Evolutionary conservation across 2,797 vertebrate species (phyloP), one percentile per base, ranked within the genome.

Genomic region (Melanotaenia parkinsoni): DNA sequence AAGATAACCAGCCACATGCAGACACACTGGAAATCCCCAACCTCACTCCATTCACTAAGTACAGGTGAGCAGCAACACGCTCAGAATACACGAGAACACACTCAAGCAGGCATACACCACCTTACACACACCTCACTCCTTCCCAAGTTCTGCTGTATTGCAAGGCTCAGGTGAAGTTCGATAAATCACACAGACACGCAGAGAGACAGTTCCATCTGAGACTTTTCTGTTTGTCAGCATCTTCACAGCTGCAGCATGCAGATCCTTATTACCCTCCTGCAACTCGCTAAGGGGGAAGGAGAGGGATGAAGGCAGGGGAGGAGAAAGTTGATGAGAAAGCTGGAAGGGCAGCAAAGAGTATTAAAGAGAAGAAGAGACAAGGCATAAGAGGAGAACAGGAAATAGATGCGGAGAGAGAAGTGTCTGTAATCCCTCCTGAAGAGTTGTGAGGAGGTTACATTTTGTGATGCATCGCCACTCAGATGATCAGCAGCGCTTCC

Each of bases 41-140:
- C 91, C 96, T 99, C 82, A 96, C 88, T 0, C 98, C 98, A 0
- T 98, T 98, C 81, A 98, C 96, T 50, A 93, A 96, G 85, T 99
- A 99, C 95, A 97, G 98, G 98, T 99, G 89, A 95, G 83, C 67
- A 26, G 14, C 71, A 73, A 80, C 66, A 32, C 54, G 54, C 68
- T 50, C 57, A 35, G 28, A 30, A 51, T 10, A 0, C 1, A 58
- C 32, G 33, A 10, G 43, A 33, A 58, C 67, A 18, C 3, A 32
- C 30, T 20, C 30, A 33, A 37, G 22, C 63, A 53, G 28, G 28
- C 12, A 9, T 65, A 50, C 61, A 64, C 71, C 69, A 30, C 51
- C 67, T 56, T 53, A 53, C 70, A 77, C 76, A 61, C 66, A 37
- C 74, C 79, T 82, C 68, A 85, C 81, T 76, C 75, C 66, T 63